Percentiles rank a stretch among this genome's conserved stretches.
These are phyloP conservation scores for Phaonia tiefii DNA, from an alignment of 2,888 invertebrate species.

Conservation along the genomic window DNA sequence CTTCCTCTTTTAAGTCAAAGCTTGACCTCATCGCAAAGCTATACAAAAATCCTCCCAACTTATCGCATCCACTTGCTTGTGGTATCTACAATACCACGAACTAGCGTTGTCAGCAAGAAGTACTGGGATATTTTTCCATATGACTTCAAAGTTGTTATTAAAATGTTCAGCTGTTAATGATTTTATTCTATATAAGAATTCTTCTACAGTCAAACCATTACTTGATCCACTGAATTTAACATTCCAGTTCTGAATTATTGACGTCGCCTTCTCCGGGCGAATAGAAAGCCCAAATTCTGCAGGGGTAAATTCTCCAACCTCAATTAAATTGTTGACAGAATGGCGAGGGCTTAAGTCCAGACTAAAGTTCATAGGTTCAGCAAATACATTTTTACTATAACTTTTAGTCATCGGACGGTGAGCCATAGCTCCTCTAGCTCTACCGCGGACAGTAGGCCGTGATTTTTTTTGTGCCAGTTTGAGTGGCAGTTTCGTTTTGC, in stretches of 20 bases:
- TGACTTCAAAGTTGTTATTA: constrained; percentile 18
- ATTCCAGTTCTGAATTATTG: constrained; percentile 16
- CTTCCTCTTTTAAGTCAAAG: constrained; percentile 15
- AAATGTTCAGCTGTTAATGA: constrained; percentile 23
- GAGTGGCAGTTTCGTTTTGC: too few relatives aligned
- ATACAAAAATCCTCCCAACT: constrained; percentile 31
- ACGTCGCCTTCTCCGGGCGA: neutral
- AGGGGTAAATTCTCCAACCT: too few relatives aligned
- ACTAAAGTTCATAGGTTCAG: too few relatives aligned
- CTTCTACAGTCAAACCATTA: constrained; percentile 23
- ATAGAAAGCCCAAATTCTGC: too few relatives aligned
- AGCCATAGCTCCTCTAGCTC: too few relatives aligned
- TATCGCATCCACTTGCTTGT: constrained; percentile 36
- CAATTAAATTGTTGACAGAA: too few relatives aligned
- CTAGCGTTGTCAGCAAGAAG: constrained; percentile 16
- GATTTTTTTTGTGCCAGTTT: too few relatives aligned
- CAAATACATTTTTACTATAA: too few relatives aligned
- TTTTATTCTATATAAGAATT: constrained; percentile 40
- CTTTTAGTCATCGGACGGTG: too few relatives aligned
- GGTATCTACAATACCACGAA: constrained; percentile 40
- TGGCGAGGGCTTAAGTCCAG: too few relatives aligned
- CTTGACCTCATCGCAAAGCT: constrained; percentile 1
- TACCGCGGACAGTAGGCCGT: too few relatives aligned
- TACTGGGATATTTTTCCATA: constrained; percentile 46
- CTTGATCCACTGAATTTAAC: constrained; percentile 19